Evolutionary conservation across 1,140 invertebrate genomes (phyloP), one percentile per base, ranked within the genome.

Genomic region (Cyclargus thomasi): DNA sequence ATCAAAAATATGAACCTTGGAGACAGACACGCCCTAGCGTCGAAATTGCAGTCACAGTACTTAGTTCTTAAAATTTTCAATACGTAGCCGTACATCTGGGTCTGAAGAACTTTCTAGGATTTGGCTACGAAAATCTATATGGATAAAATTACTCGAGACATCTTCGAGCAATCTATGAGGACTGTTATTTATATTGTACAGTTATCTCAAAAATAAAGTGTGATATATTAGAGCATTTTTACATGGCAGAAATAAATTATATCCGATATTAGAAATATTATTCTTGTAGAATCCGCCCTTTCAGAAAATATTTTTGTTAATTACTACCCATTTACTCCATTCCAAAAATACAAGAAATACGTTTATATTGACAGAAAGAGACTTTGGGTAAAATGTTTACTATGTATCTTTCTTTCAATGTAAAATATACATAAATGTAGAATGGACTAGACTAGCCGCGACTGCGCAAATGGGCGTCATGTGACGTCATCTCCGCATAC

Each of bases 1-100:
- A 59, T 59, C 55, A 59, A 59, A 59, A 59, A 21, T 59, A 59
- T 59, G 55, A 59, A 20, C 18, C 55, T 47, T 11, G 39, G 39
- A 47, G 39, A 47, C 39, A 14, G 14, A 47, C 39, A 16, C 39
- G 14, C 39, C 2, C 11, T 47, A 2, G 14, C 39, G 10, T 47
- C 39, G 39, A 47, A 14, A 47, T 14, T 47, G 39, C 39, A 47
- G 39, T 16, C 39, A 47, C 29, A 0, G 11, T 47, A 47, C 14
- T 47, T 47, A 14, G 39, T 16, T 47, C 39, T 8, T 47, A 14
- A 47, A 29, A 29, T 29, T 8, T 29, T 29, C 8, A 29, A 29
- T 23, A 6, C 23, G 23, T 23, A 23, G 23, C 23, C 23, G 6
- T 23, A 23, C 1, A 2, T 23, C 6, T 6, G 2, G 23, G 23